Conservation (phyloP, 1,140 invertebrate genomes). For the Meloidogyne chitwoodi region DNA sequence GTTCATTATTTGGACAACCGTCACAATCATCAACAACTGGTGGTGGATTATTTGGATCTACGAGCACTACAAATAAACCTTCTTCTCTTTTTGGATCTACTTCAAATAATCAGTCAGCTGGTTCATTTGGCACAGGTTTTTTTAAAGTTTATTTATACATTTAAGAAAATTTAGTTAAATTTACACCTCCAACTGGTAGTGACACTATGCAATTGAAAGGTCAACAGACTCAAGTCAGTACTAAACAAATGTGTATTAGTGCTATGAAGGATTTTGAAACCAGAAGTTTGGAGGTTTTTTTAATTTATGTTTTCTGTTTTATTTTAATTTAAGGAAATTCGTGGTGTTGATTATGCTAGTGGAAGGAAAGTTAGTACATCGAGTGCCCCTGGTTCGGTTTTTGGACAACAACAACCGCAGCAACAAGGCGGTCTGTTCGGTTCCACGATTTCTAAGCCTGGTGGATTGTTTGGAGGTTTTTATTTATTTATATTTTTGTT, state of each 20-base stretch:
- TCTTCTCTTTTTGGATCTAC: not conserved
- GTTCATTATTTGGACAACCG: not conserved
- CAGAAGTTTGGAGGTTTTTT: constrained; percentile 36
- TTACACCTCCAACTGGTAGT: constrained; percentile 21
- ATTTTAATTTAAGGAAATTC: constrained; percentile 25
- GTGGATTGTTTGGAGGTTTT: constrained; percentile 3
- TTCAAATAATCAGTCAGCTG: not conserved
- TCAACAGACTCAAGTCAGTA: constrained; percentile 19
- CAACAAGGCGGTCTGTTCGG: constrained; percentile 6
- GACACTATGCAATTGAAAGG: constrained; percentile 35
- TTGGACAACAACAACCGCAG: not conserved
- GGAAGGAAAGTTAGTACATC: constrained; percentile 3
- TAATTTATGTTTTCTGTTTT: not conserved
- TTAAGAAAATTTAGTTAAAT: constrained; percentile 12
- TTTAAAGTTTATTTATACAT: not conserved
- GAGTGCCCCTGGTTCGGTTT: not conserved
- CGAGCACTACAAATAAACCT: not conserved
- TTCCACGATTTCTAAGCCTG: not conserved
- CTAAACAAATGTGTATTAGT: constrained; percentile 38
- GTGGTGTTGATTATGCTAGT: constrained; percentile 24
- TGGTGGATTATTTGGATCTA: not conserved
- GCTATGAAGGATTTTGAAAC: constrained; percentile 35
- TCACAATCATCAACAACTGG: not conserved
- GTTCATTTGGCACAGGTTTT: not conserved
- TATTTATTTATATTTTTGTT: not conserved